A percentile compares a stretch with the other conserved stretches of the same genome.
phyloP scores from a whole-genome alignment of 2,888 invertebrate genomes.

The Arge pagana region DNA sequence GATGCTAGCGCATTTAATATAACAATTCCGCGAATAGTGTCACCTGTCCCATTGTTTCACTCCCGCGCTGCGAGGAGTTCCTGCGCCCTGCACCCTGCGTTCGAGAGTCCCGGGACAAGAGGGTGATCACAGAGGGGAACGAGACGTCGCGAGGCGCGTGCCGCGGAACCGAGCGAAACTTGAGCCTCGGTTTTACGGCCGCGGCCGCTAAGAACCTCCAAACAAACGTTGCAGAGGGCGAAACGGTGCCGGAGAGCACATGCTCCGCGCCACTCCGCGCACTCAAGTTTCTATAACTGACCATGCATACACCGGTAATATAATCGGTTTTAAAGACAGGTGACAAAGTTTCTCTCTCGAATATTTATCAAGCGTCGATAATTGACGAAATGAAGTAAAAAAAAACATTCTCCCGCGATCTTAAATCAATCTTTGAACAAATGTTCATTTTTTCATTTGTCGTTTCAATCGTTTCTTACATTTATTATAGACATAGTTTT shows the following conservation, averaged over 20 bases:
- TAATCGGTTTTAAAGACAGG: constrained; percentile 14
- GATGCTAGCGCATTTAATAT: too few relatives aligned
- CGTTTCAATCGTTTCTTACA: neutral
- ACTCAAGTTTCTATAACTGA: constrained; percentile 20
- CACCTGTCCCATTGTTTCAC: constrained; percentile 20
- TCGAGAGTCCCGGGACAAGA: neutral
- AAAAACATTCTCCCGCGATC: too few relatives aligned
- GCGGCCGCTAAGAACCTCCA: constrained; percentile 19
- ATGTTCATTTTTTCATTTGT: neutral
- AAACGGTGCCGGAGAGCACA: constrained; percentile 6
- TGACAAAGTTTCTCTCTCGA: too few relatives aligned
- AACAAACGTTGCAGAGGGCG: constrained; percentile 17
- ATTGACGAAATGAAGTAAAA: too few relatives aligned
- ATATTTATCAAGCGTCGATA: too few relatives aligned
- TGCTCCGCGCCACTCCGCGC: constrained; percentile 6
- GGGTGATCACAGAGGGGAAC: constrained; percentile 9
- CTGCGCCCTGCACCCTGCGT: neutral
- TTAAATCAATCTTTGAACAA: too few relatives aligned
- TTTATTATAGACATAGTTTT: neutral
- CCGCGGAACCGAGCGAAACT: constrained; percentile 20
- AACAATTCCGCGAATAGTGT: constrained; percentile 21
- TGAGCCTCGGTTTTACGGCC: constrained; percentile 13
- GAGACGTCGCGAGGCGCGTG: constrained; percentile 17
- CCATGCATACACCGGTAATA: constrained; percentile 18
- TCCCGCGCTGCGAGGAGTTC: neutral